Evolutionary conservation across 2,888 invertebrate genomes (phyloP).

Genomic region (Stenodema calcarata): DNA sequence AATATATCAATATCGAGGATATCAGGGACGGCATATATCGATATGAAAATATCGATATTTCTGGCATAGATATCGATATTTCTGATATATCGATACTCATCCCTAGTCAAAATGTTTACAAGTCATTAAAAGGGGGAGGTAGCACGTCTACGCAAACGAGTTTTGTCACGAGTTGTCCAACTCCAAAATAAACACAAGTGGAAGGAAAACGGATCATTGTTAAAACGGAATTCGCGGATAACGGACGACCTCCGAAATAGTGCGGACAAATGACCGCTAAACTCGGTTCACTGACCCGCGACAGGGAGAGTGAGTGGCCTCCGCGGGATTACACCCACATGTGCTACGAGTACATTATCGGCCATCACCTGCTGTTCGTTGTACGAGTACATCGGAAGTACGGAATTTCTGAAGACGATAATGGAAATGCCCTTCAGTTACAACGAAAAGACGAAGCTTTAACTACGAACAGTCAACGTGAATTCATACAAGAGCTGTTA

Average conservation of each 20-base stretch:
- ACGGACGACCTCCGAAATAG: neutral
- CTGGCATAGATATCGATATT: too few relatives aligned
- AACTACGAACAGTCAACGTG: too few relatives aligned
- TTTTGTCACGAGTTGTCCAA: neutral
- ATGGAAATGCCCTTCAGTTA: too few relatives aligned
- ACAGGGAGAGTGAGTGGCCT: neutral
- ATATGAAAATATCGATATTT: too few relatives aligned
- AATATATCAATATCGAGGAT: too few relatives aligned
- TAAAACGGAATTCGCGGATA: neutral
- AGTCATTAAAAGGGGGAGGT: neutral
- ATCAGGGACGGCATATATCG: too few relatives aligned
- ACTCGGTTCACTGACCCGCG: neutral
- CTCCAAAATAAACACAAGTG: neutral
- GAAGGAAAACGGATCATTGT: neutral
- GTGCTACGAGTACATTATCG: neutral
- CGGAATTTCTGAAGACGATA: too few relatives aligned
- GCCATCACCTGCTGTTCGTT: too few relatives aligned
- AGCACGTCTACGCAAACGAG: neutral
- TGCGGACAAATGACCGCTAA: neutral
- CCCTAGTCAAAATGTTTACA: neutral
- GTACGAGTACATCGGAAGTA: too few relatives aligned
- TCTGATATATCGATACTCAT: too few relatives aligned
- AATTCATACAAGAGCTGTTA: too few relatives aligned
- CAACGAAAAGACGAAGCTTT: too few relatives aligned
- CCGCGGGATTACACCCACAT: neutral